Base-by-base conservation (phyloP, 23 tunicate genomes). In the Phallusia fumigata region DNA sequence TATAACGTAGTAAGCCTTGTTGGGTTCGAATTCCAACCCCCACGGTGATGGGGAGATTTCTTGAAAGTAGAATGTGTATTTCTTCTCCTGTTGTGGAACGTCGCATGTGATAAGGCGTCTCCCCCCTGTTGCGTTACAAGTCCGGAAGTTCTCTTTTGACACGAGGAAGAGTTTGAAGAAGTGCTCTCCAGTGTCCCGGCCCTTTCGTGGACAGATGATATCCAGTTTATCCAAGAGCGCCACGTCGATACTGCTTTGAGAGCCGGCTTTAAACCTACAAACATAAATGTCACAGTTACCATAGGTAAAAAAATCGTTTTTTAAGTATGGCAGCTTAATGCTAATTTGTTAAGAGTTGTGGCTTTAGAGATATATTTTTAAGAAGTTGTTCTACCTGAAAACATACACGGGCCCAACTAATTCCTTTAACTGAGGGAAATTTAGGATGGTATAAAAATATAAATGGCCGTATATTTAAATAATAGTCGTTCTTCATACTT, bases 11-110 rank as follows among this genome's bases (percentile, higher is more conserved):
- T 95, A 95, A 19, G 89, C 49, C 73, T 90, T 78, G 31, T 82
- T 86, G 24, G 95, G 92, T 65, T 84, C 50, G 53, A 90, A 95
- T 76, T 94, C 95, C 16, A 95, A 53, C 36, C 99, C 99, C 89
- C 91, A 95, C 0, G 99, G 99, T 24, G 95, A 89, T 13, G 99
- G 99, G 13, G 95, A 83, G 18, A 95, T 84, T 47, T 90, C 92
- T 36, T 90, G 88, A 76, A 95, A 95, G 81, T 80, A 84, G 52
- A 95, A 89, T 3, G 99, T 90, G 75, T 90, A 95, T 84, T 95
- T 95, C 87, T 95, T 95, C 84, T 95, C 99, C 45, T 69, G 36
- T 18, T 73, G 36, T 0, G 99, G 99, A 19, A 79, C 83, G 35
- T 87, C 76, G 80, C 99, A 95, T 0, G 92, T 95, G 35, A 95